Percentiles rank a stretch among this genome's conserved stretches.
phyloP scores from a whole-genome alignment of 2,797 vertebrate species.

The Thaleichthys pacificus region DNA sequence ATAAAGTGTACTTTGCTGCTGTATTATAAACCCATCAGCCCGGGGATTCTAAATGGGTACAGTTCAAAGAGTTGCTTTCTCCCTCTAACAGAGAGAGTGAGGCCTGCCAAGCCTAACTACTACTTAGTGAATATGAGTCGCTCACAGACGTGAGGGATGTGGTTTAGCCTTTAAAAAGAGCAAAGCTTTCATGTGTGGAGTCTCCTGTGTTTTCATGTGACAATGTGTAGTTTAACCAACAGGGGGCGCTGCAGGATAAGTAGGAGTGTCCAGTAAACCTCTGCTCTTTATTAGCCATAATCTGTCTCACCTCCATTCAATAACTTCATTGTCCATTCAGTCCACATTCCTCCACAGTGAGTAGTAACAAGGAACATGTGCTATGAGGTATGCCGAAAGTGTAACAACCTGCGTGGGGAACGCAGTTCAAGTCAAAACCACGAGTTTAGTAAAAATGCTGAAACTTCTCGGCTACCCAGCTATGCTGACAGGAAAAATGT shows the following conservation, averaged over 20 bases:
- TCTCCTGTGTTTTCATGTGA: slow-evolving; percentile 37
- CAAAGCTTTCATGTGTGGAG: slow-evolving; percentile 53
- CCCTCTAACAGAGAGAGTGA: slow-evolving; percentile 71
- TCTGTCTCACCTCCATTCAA: slow-evolving; percentile 57
- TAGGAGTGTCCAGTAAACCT: slow-evolving; percentile 32
- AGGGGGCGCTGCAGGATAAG: slow-evolving; percentile 64
- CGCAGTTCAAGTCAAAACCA: slow-evolving; percentile 65
- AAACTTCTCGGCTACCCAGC: slow-evolving; percentile 34
- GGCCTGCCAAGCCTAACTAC: slow-evolving; percentile 68
- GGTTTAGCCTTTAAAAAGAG: slow-evolving; percentile 75
- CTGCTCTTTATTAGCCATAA: slow-evolving; percentile 64
- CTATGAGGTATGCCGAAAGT: slow-evolving; percentile 68
- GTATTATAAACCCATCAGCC: slow-evolving; percentile 65
- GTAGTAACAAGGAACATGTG: slow-evolving; percentile 74
- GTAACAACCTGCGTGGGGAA: slow-evolving; percentile 72
- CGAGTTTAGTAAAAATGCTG: slow-evolving; percentile 55
- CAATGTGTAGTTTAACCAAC: slow-evolving; percentile 46
- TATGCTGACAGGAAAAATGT: slow-evolving; percentile 49
- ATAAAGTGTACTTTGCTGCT: slow-evolving; percentile 61
- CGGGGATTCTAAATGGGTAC: slow-evolving; percentile 59
- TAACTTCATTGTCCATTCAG: slow-evolving; percentile 73
- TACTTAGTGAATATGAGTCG: slow-evolving; percentile 70
- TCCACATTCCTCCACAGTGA: slow-evolving; percentile 65
- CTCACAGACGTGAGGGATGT: slow-evolving; percentile 72
- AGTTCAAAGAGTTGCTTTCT: slow-evolving; percentile 68